phyloP scores from a whole-genome alignment of 2,797 vertebrate species.

The Cetoscarus ocellatus region DNA sequence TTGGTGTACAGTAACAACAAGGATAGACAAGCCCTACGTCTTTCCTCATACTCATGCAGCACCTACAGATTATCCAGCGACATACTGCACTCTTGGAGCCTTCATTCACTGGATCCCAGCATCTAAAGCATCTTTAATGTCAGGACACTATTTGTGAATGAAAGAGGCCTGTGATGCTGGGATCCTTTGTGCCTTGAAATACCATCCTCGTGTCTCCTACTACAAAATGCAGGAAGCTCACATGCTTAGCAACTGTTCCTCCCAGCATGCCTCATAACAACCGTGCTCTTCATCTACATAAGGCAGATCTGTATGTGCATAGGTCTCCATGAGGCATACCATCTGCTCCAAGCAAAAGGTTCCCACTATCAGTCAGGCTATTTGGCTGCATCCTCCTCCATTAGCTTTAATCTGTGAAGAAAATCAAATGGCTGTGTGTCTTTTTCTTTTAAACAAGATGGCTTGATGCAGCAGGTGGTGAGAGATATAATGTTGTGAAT shows the following conservation, averaged over 20 bases:
- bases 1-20: no score
- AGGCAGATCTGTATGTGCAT: slow-evolving; percentile 42
- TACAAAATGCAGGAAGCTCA: slow-evolving; percentile 14
- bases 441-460: not conserved
- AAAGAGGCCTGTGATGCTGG: not conserved
- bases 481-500: slow-evolving; percentile 10
- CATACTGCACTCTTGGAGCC: no score
- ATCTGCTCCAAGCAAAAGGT: slow-evolving; percentile 57
- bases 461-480: not conserved
- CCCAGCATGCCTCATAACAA: slow-evolving; percentile 45
- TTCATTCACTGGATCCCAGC: not conserved
- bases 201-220: slow-evolving; percentile 3
- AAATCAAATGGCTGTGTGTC: no score
- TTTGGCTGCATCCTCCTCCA: not conserved
- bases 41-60: no score
- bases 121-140: not conserved
- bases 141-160: slow-evolving; percentile 6
- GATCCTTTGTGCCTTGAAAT: not conserved
- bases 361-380: not conserved
- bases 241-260: slow-evolving; percentile 51
- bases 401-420: not conserved
- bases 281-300: slow-evolving; percentile 34
- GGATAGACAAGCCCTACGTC: no score
- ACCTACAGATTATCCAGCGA: no score
- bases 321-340: slow-evolving; percentile 61